Conservation (phyloP, 2,888 invertebrate species). For the Sinelater perroti region DNA sequence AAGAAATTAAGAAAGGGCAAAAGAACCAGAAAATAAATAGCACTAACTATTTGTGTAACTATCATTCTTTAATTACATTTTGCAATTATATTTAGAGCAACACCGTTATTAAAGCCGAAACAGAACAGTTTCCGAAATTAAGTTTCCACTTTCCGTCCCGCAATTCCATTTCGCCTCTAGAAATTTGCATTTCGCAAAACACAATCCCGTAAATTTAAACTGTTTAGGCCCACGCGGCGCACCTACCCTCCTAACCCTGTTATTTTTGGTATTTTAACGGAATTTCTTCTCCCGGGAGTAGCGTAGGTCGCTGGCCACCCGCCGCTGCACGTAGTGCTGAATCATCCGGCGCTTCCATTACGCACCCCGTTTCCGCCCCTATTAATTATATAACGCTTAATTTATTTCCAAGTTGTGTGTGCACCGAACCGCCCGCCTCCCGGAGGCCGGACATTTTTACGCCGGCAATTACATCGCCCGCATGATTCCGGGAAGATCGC, state of each 20-base stretch:
- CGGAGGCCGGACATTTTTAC: constrained; percentile 26
- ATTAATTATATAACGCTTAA: constrained; percentile 39
- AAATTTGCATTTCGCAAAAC: constrained; percentile 20
- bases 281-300: constrained; percentile 27
- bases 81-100: no score
- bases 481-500: no score
- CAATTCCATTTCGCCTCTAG: neutral
- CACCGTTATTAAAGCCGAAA: no score
- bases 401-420: constrained; percentile 38
- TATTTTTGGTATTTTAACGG: constrained; percentile 30
- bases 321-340: constrained; percentile 34
- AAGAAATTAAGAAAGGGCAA: no score
- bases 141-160: no score
- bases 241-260: constrained; percentile 21
- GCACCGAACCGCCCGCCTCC: constrained; percentile 31
- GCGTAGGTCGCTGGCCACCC: constrained; percentile 24
- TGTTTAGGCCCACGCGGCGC: constrained; percentile 12
- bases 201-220: constrained; percentile 13
- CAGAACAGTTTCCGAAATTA: no score
- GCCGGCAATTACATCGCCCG: constrained; percentile 22
- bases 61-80: no score
- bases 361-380: constrained; percentile 36
- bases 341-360: constrained; percentile 37
- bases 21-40: no score
- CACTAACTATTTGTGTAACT: no score